phyloP scores from a whole-genome alignment of 2,888 invertebrate species.

The Agrochola macilenta region DNA sequence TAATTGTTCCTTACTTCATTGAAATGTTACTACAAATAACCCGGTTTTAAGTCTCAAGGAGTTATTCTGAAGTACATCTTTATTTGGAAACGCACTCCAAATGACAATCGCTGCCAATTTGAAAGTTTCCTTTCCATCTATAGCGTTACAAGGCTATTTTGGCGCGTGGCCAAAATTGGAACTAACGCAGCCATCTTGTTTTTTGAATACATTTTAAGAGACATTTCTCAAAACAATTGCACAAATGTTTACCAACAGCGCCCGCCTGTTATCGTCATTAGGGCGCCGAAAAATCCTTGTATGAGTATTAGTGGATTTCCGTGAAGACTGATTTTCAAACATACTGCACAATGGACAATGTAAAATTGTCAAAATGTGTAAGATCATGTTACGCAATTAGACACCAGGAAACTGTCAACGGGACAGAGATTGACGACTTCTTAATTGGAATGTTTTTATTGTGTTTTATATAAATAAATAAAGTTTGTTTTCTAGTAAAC shows the following conservation, averaged over 20 bases:
- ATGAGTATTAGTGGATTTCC: background rate
- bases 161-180: background rate
- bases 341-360: background rate
- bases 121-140: background rate
- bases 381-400: background rate
- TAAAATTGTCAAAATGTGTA: background rate
- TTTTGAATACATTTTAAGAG: background rate
- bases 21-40: conserved; percentile 19
- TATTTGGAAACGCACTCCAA: background rate
- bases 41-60: background rate
- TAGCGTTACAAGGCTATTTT: background rate
- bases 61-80: background rate
- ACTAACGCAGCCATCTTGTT: background rate
- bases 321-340: background rate
- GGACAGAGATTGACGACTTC: background rate
- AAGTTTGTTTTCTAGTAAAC: conserved; percentile 16
- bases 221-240: background rate
- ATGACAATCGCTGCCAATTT: background rate
- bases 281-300: too few species aligned
- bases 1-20: conserved; percentile 44
- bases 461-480: too few species aligned
- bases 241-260: too few species aligned
- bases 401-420: background rate
- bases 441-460: background rate
- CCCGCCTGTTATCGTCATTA: too few species aligned